These are phyloP conservation scores for Drosophila suboccidentalis DNA, from an alignment of 2,888 invertebrate species.

Conservation along the genomic window DNA sequence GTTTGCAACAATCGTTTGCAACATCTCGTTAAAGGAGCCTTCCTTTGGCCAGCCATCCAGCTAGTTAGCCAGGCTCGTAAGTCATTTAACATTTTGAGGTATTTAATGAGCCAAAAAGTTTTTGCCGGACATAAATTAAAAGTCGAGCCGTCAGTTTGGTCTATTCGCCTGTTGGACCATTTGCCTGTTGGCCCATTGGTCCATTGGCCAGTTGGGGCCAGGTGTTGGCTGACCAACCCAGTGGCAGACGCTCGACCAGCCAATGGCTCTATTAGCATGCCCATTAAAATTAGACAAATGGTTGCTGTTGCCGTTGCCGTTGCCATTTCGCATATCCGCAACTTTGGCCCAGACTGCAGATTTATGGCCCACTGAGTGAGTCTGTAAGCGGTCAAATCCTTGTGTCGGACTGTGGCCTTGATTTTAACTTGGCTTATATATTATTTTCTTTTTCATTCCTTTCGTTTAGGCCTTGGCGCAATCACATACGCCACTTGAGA, in stretches of 20 bases:
- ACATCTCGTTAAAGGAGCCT: constrained; percentile 36
- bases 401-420: constrained; percentile 33
- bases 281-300: constrained; percentile 82
- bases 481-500: constrained; percentile 77
- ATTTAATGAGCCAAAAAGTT: constrained; percentile 82
- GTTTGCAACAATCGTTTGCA: constrained; percentile 70
- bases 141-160: constrained; percentile 29
- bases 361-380: constrained; percentile 64
- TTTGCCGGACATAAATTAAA: constrained; percentile 79
- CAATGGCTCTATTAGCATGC: constrained; percentile 81
- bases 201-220: constrained; percentile 43
- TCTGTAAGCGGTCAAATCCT: constrained; percentile 31
- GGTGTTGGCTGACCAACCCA: constrained; percentile 68
- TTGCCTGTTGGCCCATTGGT: constrained; percentile 21
- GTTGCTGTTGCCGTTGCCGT: constrained; percentile 64
- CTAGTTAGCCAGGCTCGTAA: constrained; percentile 49
- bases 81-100: constrained; percentile 81
- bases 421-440: constrained; percentile 28
- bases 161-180: background rate
- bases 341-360: constrained; percentile 60
- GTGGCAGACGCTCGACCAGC: constrained; percentile 44
- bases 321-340: constrained; percentile 74
- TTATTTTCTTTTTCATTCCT: background rate
- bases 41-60: constrained; percentile 31
- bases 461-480: constrained; percentile 45